Evolutionary conservation across 1,140 invertebrate species (phyloP).

Genomic region (Halesus radiatus): DNA sequence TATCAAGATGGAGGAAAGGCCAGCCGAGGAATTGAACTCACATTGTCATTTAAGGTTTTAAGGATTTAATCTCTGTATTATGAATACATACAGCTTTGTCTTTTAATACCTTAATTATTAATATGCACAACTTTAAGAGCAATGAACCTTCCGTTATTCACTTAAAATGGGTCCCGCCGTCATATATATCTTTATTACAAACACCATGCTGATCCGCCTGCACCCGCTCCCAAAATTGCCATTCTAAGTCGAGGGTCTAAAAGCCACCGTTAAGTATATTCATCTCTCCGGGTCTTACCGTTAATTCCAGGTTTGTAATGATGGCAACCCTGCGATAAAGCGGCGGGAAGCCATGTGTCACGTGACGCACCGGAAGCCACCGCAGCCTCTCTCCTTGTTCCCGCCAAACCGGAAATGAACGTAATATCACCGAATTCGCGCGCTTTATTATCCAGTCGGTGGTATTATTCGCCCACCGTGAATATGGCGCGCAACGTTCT

Average conservation of each 20-base stretch:
- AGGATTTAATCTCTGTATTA: too few species aligned
- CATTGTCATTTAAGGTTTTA: too few species aligned
- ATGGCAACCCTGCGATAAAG: conserved; percentile 28
- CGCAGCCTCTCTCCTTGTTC: conserved; percentile 25
- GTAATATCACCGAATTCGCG: conserved; percentile 26
- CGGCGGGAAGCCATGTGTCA: conserved; percentile 30
- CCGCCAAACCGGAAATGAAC: conserved; percentile 27
- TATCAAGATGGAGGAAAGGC: too few species aligned
- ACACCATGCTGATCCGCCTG: neutral
- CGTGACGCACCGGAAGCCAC: conserved; percentile 20
- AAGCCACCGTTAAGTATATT: neutral
- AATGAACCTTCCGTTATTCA: too few species aligned
- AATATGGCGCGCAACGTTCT: neutral
- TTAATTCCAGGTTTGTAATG: conserved; percentile 17
- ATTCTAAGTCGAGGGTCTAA: too few species aligned
- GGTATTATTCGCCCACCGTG: neutral
- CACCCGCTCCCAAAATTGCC: neutral
- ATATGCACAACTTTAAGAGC: too few species aligned
- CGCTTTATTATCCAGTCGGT: conserved; percentile 14
- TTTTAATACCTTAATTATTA: too few species aligned
- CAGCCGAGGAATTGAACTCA: too few species aligned
- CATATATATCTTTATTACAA: too few species aligned
- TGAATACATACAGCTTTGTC: too few species aligned
- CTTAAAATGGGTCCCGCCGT: too few species aligned
- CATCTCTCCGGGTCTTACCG: neutral